phyloP scores from a whole-genome alignment of 2,888 invertebrate genomes.

The Sylvicola cinctus region DNA sequence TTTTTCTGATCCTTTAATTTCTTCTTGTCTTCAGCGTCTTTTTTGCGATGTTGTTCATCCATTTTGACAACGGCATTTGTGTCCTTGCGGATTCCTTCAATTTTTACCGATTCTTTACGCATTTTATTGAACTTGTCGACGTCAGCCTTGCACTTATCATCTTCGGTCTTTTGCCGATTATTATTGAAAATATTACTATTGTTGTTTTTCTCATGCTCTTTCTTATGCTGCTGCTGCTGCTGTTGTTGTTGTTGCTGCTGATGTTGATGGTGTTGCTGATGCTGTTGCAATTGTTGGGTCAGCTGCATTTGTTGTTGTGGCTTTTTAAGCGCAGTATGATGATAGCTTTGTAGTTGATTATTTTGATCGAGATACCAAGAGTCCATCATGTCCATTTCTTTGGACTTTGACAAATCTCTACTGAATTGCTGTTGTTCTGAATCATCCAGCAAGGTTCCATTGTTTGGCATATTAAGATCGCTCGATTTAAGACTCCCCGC shows the following conservation, averaged over 20 bases:
- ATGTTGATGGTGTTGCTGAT: slow-evolving; percentile 1
- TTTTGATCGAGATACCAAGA: background rate
- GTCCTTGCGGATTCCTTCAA: slow-evolving; percentile 3
- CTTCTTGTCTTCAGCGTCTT: slow-evolving; percentile 17
- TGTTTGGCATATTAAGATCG: too few species aligned
- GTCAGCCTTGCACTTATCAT: slow-evolving; percentile 6
- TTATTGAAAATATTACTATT: slow-evolving; percentile 3
- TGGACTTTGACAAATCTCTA: too few species aligned
- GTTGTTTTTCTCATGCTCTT: background rate
- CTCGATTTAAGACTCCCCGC: too few species aligned
- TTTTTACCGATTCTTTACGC: slow-evolving; percentile 1
- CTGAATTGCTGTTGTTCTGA: too few species aligned
- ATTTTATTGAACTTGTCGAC: slow-evolving; percentile 3
- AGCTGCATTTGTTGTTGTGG: slow-evolving; percentile 5
- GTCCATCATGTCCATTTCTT: too few species aligned
- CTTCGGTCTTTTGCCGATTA: slow-evolving; percentile 6
- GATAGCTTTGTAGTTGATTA: background rate
- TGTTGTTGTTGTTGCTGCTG: background rate
- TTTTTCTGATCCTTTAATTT: slow-evolving; percentile 20
- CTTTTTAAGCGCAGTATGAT: slow-evolving; percentile 4
- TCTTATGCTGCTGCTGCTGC: background rate
- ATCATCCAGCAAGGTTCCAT: too few species aligned
- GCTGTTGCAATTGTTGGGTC: slow-evolving; percentile 5
- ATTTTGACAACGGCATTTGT: slow-evolving; percentile 13
- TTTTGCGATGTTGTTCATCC: slow-evolving; percentile 17